phyloP scores from a whole-genome alignment of 2,888 invertebrate species.

The Germaria angustata region DNA sequence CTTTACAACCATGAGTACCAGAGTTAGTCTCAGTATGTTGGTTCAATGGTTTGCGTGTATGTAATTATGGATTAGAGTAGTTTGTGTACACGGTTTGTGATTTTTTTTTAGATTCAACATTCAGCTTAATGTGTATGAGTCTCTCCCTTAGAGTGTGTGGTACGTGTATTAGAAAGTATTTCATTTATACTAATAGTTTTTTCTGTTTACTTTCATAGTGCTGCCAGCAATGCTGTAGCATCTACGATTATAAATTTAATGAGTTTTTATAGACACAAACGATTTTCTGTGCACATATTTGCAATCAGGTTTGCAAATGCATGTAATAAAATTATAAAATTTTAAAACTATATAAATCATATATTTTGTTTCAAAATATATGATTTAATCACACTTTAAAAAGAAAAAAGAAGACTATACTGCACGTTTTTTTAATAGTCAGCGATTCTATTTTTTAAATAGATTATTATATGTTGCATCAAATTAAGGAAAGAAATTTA shows the following conservation, averaged over 20 bases:
- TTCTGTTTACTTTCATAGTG: neutral
- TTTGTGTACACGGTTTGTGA: too few species aligned
- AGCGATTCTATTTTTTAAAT: too few species aligned
- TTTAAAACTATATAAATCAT: slow-evolving; percentile 38
- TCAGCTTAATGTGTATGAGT: slow-evolving; percentile 18
- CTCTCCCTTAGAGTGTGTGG: neutral
- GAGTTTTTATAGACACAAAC: slow-evolving; percentile 50
- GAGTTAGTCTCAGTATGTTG: neutral
- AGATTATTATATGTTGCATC: too few species aligned
- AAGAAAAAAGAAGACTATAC: too few species aligned
- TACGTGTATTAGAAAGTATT: slow-evolving; percentile 10
- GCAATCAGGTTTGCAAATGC: slow-evolving; percentile 41
- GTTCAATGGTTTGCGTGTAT: neutral
- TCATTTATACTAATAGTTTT: slow-evolving; percentile 25
- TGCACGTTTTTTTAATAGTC: too few species aligned
- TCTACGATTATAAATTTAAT: slow-evolving; percentile 30
- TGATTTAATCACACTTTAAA: too few species aligned
- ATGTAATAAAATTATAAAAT: slow-evolving; percentile 34
- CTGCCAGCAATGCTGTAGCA: neutral
- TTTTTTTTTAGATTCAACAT: slow-evolving; percentile 16
- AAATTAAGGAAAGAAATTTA: too few species aligned
- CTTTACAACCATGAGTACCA: slow-evolving; percentile 32
- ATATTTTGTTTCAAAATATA: too few species aligned
- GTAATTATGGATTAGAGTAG: neutral
- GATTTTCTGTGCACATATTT: slow-evolving; percentile 38